Base-by-base conservation (phyloP, 2,888 invertebrate genomes). In the Drosophila pseudotalamancana region DNA sequence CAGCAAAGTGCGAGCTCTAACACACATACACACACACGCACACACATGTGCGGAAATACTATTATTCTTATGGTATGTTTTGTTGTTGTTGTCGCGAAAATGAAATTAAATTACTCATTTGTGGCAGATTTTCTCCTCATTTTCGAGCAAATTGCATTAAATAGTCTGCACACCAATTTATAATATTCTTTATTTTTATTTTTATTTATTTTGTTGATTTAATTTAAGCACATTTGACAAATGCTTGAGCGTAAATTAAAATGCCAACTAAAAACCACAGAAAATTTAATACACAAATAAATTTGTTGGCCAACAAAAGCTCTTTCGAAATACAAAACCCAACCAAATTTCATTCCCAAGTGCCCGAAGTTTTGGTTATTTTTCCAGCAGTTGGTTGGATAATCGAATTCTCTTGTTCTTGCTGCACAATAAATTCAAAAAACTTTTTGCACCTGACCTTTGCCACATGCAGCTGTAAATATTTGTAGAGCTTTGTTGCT, bases 81-180 rank as follows among this genome's bases (percentile, higher is more conserved):
- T 53, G 42, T 11, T 46, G 34, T 29, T 39, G 45, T 6, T 18
- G 50, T 21, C 48, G 53, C 40, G 61, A 50, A 76, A 82, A 85
- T 82, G 66, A 85, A 82, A 79, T 85, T 70, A 72, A 82, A 82
- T 77, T 70, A 71, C 72, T 72, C 73, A 85, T 82, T 79, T 63
- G 74, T 70, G 85, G 74, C 62, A 21, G 69, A 72, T 73, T 77
- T 74, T 60, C 65, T 55, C 60, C 63, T 70, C 62, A 69, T 69
- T 74, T 74, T 54, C 35, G 49, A 19, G 23, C 34, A 66, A 80
- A 81, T 72, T 64, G 59, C 69, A 72, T 72, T 75, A 66, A 55
- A 54, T 77, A 63, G 32, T 49, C 32, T 19, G 29, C 53, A 37
- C 51, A 68, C 49, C 59, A 60, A 66, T 77, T 42, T 50, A 62